These are phyloP conservation scores for Atopsyche davidsoni DNA, from an alignment of 1,140 invertebrate species.

Conservation along the genomic window DNA sequence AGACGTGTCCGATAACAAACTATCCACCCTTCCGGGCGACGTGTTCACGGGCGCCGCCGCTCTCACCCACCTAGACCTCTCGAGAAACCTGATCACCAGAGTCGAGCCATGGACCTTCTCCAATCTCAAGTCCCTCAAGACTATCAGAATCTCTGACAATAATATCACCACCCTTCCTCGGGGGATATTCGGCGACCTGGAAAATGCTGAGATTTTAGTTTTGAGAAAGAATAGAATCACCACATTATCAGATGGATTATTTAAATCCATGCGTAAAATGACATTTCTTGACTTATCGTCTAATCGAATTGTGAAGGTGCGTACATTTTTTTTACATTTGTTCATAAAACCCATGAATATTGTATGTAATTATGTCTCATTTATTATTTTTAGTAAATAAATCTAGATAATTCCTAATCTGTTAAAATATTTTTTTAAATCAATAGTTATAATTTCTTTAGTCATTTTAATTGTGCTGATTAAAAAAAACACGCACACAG, in stretches of 20 bases:
- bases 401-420: too few relatives aligned
- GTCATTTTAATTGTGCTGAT: too few relatives aligned
- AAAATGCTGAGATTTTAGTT: constrained; percentile 50
- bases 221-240: constrained; percentile 53
- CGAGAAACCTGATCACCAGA: constrained; percentile 51
- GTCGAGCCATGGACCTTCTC: constrained; percentile 52
- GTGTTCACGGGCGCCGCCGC: constrained; percentile 47
- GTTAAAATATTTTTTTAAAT: too few relatives aligned
- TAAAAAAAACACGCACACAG: too few relatives aligned
- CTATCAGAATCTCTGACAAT: constrained; percentile 56
- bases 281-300: constrained; percentile 40
- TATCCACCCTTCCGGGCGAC: constrained; percentile 52
- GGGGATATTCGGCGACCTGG: constrained; percentile 50
- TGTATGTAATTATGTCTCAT: too few relatives aligned
- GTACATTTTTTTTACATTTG: neutral
- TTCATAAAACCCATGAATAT: neutral
- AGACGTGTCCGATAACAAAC: constrained; percentile 64
- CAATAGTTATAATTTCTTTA: too few relatives aligned
- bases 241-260: constrained; percentile 36
- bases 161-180: constrained; percentile 52
- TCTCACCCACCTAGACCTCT: constrained; percentile 56
- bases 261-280: constrained; percentile 38
- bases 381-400: too few relatives aligned
- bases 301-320: constrained; percentile 22
- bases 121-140: constrained; percentile 50